Conservation (phyloP, 1,140 invertebrate species). For the Reticulitermes speratus region DNA sequence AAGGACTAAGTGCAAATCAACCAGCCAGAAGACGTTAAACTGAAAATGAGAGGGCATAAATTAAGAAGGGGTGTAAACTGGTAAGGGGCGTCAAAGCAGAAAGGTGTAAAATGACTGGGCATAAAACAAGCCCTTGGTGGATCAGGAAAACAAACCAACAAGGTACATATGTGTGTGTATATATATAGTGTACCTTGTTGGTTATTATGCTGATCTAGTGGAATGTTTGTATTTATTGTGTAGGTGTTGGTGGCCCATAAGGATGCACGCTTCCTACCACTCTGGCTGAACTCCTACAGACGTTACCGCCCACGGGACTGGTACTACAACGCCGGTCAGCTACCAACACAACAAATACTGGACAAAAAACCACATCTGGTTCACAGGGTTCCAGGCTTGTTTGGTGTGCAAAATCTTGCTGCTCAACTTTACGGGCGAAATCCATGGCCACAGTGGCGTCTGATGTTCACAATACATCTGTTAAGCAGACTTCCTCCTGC, state of each 20-base stretch:
- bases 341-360: conserved; percentile 41
- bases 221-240: conserved; percentile 30
- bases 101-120: too few species aligned
- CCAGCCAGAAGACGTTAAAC: too few species aligned
- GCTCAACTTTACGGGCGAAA: conserved; percentile 37
- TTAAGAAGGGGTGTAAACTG: too few species aligned
- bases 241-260: conserved; percentile 44
- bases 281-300: conserved; percentile 43
- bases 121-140: too few species aligned
- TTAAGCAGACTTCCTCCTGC: conserved; percentile 39
- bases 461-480: conserved; percentile 40
- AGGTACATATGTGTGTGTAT: too few species aligned
- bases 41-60: too few species aligned
- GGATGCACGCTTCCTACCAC: conserved; percentile 42
- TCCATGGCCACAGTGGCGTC: conserved; percentile 38
- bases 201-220: too few species aligned
- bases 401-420: conserved; percentile 42
- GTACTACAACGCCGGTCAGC: conserved; percentile 46
- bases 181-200: too few species aligned
- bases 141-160: too few species aligned
- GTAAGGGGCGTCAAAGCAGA: too few species aligned
- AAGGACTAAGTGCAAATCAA: too few species aligned
- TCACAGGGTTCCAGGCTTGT: conserved; percentile 39
- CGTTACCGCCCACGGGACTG: conserved; percentile 40
- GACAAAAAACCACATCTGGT: conserved; percentile 38